A percentile compares a stretch with the other conserved stretches of the same genome.
Evolutionary conservation across 2,888 invertebrate genomes (phyloP).

Genomic region (Hydrotaea diabolus): DNA sequence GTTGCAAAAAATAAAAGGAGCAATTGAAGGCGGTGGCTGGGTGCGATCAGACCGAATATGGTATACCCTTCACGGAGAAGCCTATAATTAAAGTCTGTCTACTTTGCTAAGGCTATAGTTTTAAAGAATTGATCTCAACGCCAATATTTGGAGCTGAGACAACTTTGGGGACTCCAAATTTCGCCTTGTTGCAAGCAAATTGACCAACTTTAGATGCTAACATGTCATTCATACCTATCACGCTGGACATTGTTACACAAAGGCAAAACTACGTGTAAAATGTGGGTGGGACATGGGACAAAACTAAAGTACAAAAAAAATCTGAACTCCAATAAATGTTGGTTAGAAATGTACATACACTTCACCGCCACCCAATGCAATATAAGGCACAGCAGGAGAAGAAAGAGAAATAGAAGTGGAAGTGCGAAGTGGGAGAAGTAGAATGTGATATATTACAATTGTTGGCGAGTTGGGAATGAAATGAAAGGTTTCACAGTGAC

Average conservation of each 20-base stretch:
- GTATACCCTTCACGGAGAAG: too few species aligned
- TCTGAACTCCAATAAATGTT: constrained; percentile 33
- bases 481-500: constrained; percentile 64
- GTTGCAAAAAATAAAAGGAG: neutral
- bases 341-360: neutral
- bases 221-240: too few species aligned
- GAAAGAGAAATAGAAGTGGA: neutral
- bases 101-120: too few species aligned
- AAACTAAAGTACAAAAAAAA: constrained; percentile 18
- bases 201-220: neutral
- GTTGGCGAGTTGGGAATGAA: constrained; percentile 51
- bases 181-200: constrained; percentile 10
- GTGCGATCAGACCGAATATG: too few species aligned
- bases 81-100: too few species aligned
- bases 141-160: too few species aligned
- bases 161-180: too few species aligned
- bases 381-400: neutral
- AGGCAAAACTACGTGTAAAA: too few species aligned
- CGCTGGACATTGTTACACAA: too few species aligned
- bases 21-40: too few species aligned
- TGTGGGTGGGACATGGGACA: neutral
- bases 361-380: neutral
- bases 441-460: constrained; percentile 37
- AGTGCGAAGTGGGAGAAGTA: too few species aligned
- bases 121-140: too few species aligned